Conservation (phyloP, 2,113 vertebrate genomes). For the Istiophorus platypterus region DNA sequence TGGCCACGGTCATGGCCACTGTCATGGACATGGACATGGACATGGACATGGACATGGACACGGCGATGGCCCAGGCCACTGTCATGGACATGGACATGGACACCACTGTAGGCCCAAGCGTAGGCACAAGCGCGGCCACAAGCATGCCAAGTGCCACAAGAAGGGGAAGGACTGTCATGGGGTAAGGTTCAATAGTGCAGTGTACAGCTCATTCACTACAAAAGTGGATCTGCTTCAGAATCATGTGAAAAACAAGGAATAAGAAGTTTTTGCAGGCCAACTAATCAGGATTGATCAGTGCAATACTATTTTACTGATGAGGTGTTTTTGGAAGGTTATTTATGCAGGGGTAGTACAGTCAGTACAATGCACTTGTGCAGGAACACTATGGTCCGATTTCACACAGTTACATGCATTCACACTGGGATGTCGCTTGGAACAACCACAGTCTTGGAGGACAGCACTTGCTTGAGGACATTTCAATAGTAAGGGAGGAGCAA, state of each 20-base stretch:
- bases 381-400: neutral
- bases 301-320: neutral
- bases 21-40: neutral
- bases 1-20: fast-evolving
- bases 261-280: no score
- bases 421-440: no score
- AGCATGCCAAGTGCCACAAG: conserved; percentile 68
- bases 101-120: neutral
- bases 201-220: neutral
- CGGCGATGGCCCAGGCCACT: neutral
- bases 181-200: conserved; percentile 42
- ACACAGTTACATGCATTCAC: neutral
- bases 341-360: neutral
- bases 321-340: neutral
- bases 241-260: neutral
- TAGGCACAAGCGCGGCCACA: conserved; percentile 47
- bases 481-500: neutral
- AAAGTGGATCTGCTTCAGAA: neutral
- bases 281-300: neutral
- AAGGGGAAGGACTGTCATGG: conserved; percentile 61
- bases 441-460: neutral
- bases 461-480: neutral
- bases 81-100: neutral
- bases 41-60: neutral
- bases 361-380: neutral